Evolutionary conservation across 2,888 invertebrate genomes (phyloP).

Genomic region (Torymus texanus): DNA sequence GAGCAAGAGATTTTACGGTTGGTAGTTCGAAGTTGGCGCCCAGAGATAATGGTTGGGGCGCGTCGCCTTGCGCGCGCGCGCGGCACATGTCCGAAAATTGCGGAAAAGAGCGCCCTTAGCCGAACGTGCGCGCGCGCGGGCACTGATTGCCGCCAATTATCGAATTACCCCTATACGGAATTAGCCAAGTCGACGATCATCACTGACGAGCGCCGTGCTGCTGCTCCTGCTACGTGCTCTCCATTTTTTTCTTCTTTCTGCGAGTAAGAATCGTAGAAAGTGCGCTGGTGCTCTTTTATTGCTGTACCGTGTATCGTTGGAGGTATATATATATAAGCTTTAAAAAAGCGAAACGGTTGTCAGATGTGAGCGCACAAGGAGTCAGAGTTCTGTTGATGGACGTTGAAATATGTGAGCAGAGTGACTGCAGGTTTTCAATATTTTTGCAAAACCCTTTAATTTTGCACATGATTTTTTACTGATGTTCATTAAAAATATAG

Average conservation of each 20-base stretch:
- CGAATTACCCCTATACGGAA: constrained; percentile 63
- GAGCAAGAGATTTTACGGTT: constrained; percentile 65
- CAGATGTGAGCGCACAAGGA: neutral
- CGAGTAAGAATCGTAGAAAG: constrained; percentile 34
- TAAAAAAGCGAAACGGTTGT: constrained; percentile 26
- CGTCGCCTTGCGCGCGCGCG: constrained; percentile 26
- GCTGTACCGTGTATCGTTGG: constrained; percentile 2
- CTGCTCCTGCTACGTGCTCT: neutral
- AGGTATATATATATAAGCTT: neutral
- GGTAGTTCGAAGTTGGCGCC: constrained; percentile 65
- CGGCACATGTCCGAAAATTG: constrained; percentile 64
- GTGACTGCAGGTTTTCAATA: too few species aligned
- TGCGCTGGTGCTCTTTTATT: constrained; percentile 6
- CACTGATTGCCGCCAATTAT: constrained; percentile 68
- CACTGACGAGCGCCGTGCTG: too few species aligned
- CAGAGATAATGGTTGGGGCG: constrained; percentile 58
- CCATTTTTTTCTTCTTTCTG: constrained; percentile 1
- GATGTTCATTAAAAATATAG: too few species aligned
- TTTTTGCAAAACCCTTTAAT: too few species aligned
- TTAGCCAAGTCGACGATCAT: constrained; percentile 47
- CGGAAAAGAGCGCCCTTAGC: constrained; percentile 42
- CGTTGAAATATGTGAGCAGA: too few species aligned
- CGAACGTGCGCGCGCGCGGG: constrained; percentile 30
- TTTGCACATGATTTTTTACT: too few species aligned
- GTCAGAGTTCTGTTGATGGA: too few species aligned